Evolutionary conservation across 92 coral and sea anemone genomes (phyloP).

Genomic region (Plumapathes pennacea): DNA sequence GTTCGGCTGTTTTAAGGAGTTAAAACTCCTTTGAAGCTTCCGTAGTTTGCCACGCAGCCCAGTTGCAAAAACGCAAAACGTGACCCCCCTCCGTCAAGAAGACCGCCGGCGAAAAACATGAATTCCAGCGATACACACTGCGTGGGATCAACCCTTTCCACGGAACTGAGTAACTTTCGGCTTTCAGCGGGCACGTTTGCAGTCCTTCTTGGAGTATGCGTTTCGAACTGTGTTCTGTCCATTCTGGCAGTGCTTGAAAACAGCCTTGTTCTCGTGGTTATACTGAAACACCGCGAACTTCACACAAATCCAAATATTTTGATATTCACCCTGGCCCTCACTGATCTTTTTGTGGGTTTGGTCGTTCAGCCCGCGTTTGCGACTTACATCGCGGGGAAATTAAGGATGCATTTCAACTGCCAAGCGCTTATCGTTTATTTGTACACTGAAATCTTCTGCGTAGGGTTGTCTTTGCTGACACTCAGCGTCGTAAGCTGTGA

Average conservation of each 20-base stretch:
- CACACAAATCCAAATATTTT: conserved; percentile 13
- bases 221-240: conserved; percentile 7
- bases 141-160: conserved; percentile 14
- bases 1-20: too few relatives aligned
- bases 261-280: conserved; percentile 10
- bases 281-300: conserved; percentile 13
- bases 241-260: conserved; percentile 16
- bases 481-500: conserved; percentile 27
- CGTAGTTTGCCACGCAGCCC: too few relatives aligned
- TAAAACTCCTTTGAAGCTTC: too few relatives aligned
- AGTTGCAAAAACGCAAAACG: too few relatives aligned
- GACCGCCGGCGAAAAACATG: too few relatives aligned
- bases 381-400: conserved; percentile 25
- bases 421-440: conserved; percentile 13
- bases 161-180: conserved; percentile 12
- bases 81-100: too few relatives aligned
- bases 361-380: conserved; percentile 36
- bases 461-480: conserved; percentile 29
- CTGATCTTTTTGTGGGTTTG: conserved; percentile 22
- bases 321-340: conserved; percentile 22
- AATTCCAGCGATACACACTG: too few relatives aligned
- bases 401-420: conserved; percentile 9
- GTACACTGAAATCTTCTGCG: conserved; percentile 40
- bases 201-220: conserved; percentile 7
- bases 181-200: conserved; percentile 1